A percentile compares a stretch with the other conserved stretches of the same genome.
Evolutionary conservation across 2,888 invertebrate species (phyloP).

Genomic region (Eilema sororculum): DNA sequence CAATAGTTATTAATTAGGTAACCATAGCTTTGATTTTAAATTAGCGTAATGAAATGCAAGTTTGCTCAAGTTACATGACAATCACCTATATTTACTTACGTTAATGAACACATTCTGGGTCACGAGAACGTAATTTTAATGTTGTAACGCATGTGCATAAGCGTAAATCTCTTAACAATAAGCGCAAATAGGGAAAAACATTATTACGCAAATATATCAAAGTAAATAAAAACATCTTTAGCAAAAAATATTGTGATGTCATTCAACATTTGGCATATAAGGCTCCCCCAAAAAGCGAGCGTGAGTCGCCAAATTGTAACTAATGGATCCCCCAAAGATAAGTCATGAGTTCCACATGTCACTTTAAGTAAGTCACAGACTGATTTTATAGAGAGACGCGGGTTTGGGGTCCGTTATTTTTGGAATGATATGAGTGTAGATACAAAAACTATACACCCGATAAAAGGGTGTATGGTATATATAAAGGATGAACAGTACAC

Average conservation of each 20-base stretch:
- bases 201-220: constrained; percentile 26
- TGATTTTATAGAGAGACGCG: constrained; percentile 66
- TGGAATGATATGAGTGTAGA: constrained; percentile 48
- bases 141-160: not conserved
- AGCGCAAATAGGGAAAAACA: constrained; percentile 13
- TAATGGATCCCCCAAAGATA: constrained; percentile 81
- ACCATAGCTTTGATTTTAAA: not conserved
- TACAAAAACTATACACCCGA: constrained; percentile 51
- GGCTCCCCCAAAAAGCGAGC: constrained; percentile 73
- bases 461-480: constrained; percentile 57
- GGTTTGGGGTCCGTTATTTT: constrained; percentile 62
- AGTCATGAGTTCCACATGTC: constrained; percentile 77
- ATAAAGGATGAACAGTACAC: too few species aligned
- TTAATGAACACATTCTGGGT: not conserved
- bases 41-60: not conserved
- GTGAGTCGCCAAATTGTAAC: constrained; percentile 78
- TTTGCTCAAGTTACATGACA: not conserved
- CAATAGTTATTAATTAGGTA: not conserved
- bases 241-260: constrained; percentile 50
- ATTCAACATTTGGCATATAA: constrained; percentile 52
- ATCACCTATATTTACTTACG: not conserved
- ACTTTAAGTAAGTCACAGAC: constrained; percentile 67
- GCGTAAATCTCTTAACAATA: constrained; percentile 8
- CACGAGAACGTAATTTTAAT: not conserved
- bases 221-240: constrained; percentile 40